A percentile compares a stretch with the other conserved stretches of the same genome.
Conservation (phyloP, 1,140 invertebrate genomes). For the Lucilia sericata region DNA sequence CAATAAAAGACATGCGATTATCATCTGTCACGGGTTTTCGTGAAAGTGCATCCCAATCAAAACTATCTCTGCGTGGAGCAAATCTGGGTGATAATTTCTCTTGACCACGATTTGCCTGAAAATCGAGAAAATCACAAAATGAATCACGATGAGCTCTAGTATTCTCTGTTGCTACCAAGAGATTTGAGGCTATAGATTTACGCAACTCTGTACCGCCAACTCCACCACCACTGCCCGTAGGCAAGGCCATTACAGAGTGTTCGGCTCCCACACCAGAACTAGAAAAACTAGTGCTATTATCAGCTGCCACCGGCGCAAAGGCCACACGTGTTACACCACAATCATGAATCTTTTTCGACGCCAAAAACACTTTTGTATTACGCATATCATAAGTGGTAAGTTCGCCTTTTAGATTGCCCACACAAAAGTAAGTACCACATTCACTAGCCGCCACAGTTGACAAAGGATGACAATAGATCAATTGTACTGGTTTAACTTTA, state of each 20-base stretch:
- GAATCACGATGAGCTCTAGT: conserved; percentile 55
- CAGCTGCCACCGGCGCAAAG: conserved; percentile 57
- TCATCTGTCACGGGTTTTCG: conserved; percentile 50
- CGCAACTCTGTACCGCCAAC: too few relatives aligned
- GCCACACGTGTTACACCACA: conserved; percentile 57
- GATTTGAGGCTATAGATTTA: conserved; percentile 19
- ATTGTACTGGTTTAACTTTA: conserved; percentile 52
- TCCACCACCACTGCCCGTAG: too few relatives aligned
- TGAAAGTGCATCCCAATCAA: conserved; percentile 60
- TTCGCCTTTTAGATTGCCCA: conserved; percentile 65
- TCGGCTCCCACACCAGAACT: conserved; percentile 44
- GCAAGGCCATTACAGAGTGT: neutral
- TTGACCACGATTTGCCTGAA: conserved; percentile 50
- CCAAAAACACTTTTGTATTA: conserved; percentile 55
- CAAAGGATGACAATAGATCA: conserved; percentile 56
- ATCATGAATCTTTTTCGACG: conserved; percentile 55
- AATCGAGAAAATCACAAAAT: conserved; percentile 64
- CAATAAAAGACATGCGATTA: conserved; percentile 47
- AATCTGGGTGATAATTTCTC: conserved; percentile 59
- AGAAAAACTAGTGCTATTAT: conserved; percentile 52
- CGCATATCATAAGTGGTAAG: conserved; percentile 64
- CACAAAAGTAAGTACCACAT: conserved; percentile 64
- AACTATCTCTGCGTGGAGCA: conserved; percentile 57
- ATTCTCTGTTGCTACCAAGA: conserved; percentile 30
- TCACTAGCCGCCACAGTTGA: conserved; percentile 60